A percentile compares a stretch with the other conserved stretches of the same genome.
Conservation (phyloP, 1,140 invertebrate species). For the Aphelinus certus region DNA sequence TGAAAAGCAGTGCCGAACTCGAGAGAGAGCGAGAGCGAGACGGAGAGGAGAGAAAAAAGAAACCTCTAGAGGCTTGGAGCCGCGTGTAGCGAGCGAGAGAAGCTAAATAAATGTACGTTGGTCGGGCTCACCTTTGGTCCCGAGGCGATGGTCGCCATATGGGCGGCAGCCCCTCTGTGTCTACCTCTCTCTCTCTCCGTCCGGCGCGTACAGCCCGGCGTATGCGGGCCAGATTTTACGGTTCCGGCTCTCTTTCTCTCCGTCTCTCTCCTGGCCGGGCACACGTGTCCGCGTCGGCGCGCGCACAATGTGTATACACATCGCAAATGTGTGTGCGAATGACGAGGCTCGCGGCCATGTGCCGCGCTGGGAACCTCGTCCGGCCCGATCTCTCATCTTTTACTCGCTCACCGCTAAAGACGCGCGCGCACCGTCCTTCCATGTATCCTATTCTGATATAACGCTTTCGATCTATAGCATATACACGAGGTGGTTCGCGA, state of each 20-base stretch:
- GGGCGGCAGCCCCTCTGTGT: slow-evolving; percentile 56
- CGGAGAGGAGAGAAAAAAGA: slow-evolving; percentile 30
- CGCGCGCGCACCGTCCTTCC: too few relatives aligned
- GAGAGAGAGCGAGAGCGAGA: slow-evolving; percentile 30
- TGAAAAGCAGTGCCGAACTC: slow-evolving; percentile 12
- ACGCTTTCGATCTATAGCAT: too few relatives aligned
- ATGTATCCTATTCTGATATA: too few relatives aligned
- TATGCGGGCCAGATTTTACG: slow-evolving; percentile 60
- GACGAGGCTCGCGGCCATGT: too few relatives aligned
- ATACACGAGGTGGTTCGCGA: too few relatives aligned
- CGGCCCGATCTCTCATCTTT: too few relatives aligned
- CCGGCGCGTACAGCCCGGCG: slow-evolving; percentile 17
- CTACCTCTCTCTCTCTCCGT: slow-evolving; percentile 32
- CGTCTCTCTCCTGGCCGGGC: not conserved
- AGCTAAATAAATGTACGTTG: slow-evolving; percentile 35
- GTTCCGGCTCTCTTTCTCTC: slow-evolving; percentile 8
- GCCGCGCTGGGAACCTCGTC: too few relatives aligned
- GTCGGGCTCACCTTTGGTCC: slow-evolving; percentile 55
- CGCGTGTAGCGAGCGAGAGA: not conserved
- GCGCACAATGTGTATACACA: too few relatives aligned
- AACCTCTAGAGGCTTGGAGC: slow-evolving; percentile 24
- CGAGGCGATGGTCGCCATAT: slow-evolving; percentile 61
- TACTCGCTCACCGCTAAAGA: too few relatives aligned
- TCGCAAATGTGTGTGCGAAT: too few relatives aligned
- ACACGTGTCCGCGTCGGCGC: too few relatives aligned